These are phyloP conservation scores for Cremastinae sp. DNA, from an alignment of 2,888 invertebrate genomes.

Conservation along the genomic window DNA sequence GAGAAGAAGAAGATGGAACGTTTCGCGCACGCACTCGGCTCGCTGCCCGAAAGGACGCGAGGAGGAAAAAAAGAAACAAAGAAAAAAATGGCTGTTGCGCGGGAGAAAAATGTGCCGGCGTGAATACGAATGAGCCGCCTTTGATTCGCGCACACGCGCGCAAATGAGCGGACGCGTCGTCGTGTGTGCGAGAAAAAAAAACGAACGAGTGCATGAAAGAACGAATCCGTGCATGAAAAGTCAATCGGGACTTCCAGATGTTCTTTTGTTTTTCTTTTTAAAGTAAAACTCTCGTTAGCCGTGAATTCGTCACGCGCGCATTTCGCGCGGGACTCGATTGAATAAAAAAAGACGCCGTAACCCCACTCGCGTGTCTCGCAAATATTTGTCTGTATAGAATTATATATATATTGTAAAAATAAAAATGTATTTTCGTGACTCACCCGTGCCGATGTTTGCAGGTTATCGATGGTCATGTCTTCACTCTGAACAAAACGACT, in stretches of 20 bases:
- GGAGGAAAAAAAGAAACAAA: background rate
- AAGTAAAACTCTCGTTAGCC: background rate
- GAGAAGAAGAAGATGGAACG: background rate
- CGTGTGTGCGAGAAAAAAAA: background rate
- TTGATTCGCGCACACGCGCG: constrained; percentile 3
- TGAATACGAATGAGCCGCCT: too few species aligned
- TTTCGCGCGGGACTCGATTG: constrained; percentile 1
- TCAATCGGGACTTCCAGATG: constrained; percentile 7
- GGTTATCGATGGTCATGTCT: constrained; percentile 82
- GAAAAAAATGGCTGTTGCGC: background rate
- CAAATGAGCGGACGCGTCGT: background rate
- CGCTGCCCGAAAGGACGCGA: background rate
- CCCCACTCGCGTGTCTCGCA: background rate
- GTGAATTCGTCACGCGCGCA: background rate
- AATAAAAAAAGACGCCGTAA: constrained; percentile 14
- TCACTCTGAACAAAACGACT: constrained; percentile 82
- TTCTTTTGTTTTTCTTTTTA: too few species aligned
- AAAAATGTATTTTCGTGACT: background rate
- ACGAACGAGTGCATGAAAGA: background rate
- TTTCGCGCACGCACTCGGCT: constrained; percentile 4
- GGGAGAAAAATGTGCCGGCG: background rate
- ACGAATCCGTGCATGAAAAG: constrained; percentile 25
- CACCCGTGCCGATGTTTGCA: constrained; percentile 65
- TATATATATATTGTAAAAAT: background rate
- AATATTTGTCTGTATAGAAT: too few species aligned